These are phyloP conservation scores for Papilio gigon DNA, from an alignment of 2,888 invertebrate genomes.

Conservation along the genomic window DNA sequence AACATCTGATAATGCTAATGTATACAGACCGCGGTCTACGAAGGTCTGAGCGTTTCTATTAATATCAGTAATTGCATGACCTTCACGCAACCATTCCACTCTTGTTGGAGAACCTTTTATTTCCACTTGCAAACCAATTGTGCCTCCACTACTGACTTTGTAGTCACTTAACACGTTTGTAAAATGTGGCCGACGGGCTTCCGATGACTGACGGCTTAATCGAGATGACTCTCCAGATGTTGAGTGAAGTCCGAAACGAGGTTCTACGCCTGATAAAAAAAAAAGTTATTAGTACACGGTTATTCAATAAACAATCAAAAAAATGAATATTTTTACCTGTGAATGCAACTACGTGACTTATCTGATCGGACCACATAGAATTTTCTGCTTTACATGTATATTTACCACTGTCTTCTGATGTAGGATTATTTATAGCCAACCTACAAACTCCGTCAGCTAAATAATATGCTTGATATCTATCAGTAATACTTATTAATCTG, in stretches of 20 bases:
- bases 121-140: constrained; percentile 91
- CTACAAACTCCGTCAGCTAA: constrained; percentile 89
- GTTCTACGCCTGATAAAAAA: constrained; percentile 62
- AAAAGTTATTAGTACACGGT: neutral
- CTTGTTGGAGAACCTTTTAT: constrained; percentile 87
- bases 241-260: constrained; percentile 61
- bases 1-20: constrained; percentile 87
- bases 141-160: constrained; percentile 88
- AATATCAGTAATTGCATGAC: constrained; percentile 79
- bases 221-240: constrained; percentile 64
- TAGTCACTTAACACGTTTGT: constrained; percentile 86
- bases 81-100: constrained; percentile 89
- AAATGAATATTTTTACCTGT: constrained; percentile 72
- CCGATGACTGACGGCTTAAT: constrained; percentile 63
- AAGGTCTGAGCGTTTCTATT: constrained; percentile 86
- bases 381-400: constrained; percentile 90
- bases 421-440: constrained; percentile 85
- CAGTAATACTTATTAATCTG: constrained; percentile 76
- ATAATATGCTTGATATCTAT: constrained; percentile 85
- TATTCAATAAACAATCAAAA: constrained; percentile 25
- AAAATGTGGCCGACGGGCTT: constrained; percentile 86
- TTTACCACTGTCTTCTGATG: constrained; percentile 86
- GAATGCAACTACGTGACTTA: constrained; percentile 87
- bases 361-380: constrained; percentile 87
- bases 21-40: constrained; percentile 86